Evolutionary conservation across 2,797 vertebrate species (phyloP).

Genomic region (Calcarius lapponicus): DNA sequence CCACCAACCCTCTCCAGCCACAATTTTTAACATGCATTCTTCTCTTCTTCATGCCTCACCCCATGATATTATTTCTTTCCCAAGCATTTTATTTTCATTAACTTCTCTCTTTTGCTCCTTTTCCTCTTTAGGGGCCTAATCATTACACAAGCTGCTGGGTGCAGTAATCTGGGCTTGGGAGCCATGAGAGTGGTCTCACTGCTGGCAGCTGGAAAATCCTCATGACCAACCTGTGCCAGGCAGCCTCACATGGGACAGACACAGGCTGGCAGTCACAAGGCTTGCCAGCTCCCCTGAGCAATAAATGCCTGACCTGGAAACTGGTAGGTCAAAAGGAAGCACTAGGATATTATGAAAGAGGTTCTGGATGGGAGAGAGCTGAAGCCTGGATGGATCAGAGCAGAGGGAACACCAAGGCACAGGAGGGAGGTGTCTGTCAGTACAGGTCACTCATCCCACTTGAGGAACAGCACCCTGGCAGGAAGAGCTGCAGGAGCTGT

Average conservation of each 20-base stretch:
- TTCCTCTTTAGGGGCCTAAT: background rate
- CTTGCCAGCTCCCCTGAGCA: background rate
- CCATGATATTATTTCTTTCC: background rate
- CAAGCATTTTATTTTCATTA: background rate
- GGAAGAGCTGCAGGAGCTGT: background rate
- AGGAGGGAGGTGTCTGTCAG: background rate
- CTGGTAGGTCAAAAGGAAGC: constrained; percentile 14
- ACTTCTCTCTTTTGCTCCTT: background rate
- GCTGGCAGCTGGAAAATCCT: background rate
- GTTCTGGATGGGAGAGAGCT: background rate
- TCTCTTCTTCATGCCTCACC: background rate
- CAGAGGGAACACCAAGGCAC: background rate
- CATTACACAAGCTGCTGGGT: background rate
- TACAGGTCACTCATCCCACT: background rate
- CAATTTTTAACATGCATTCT: background rate
- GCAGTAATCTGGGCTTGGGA: background rate
- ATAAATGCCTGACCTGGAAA: constrained; percentile 43
- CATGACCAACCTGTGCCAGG: background rate
- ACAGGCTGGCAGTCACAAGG: background rate
- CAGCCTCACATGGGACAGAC: background rate
- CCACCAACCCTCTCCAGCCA: background rate
- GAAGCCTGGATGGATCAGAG: background rate
- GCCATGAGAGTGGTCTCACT: rapidly evolving
- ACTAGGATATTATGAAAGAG: constrained; percentile 15
- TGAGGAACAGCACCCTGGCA: background rate